Evolutionary conservation across 2,113 vertebrate genomes (phyloP).

Genomic region (Ophthalmolycus amberensis): DNA sequence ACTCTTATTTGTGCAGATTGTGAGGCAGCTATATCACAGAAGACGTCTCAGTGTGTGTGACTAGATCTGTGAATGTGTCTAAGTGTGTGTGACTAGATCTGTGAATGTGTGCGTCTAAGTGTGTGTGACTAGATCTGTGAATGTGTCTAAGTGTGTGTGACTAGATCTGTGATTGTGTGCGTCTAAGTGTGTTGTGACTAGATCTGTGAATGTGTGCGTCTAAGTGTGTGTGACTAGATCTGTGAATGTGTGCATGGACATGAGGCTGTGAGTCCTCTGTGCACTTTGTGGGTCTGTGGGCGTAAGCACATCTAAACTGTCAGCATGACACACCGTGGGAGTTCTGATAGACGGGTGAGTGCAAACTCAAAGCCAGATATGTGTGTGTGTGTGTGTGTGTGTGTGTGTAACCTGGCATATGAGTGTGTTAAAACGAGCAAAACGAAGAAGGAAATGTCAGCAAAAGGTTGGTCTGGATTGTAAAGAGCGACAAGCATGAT

Average conservation of each 20-base stretch:
- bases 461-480: conserved; percentile 33
- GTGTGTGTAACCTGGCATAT: conserved; percentile 26
- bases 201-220: conserved; percentile 23
- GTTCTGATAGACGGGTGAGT: conserved; percentile 72
- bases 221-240: conserved; percentile 38
- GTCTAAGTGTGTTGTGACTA: conserved; percentile 44
- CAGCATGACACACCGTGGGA: conserved; percentile 74
- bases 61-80: conserved; percentile 27
- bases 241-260: conserved; percentile 17
- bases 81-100: conserved; percentile 37
- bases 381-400: background rate
- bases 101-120: conserved; percentile 34
- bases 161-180: conserved; percentile 23
- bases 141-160: conserved; percentile 37
- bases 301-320: conserved; percentile 75
- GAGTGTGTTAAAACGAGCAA: conserved; percentile 41
- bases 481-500: conserved; percentile 36
- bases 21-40: conserved; percentile 56
- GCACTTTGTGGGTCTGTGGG: conserved; percentile 68
- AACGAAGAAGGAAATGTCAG: conserved; percentile 55
- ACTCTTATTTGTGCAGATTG: conserved; percentile 50
- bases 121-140: conserved; percentile 39
- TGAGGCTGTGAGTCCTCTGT: conserved; percentile 43
- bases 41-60: conserved; percentile 44
- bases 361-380: conserved; percentile 44